Base-by-base conservation (phyloP, 2,888 invertebrate genomes). In the Phengaris alcon region DNA sequence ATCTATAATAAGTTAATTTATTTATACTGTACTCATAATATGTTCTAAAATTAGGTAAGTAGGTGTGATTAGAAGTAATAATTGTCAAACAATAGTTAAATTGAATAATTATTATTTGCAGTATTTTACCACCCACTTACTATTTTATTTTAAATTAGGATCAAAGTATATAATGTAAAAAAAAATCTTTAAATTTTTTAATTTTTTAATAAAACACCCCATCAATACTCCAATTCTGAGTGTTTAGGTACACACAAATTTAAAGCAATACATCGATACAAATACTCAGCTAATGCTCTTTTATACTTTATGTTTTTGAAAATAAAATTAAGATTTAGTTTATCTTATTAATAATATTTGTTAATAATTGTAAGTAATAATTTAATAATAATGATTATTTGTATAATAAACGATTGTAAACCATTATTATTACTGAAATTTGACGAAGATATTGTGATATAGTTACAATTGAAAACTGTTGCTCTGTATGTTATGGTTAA, bases 401-500 rank as follows among this genome's bases (percentile, higher is more conserved):
- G 64, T 64, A 12, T 64, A 64, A 64, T 44, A 64, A 64, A 64
- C 64, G 64, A 64, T 64, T 59, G 10, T 22, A 59, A 59, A 59
- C 59, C 4, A 59, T 35, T 22, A 59, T 22, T 59, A 44, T 64
- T 35, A 12, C 64, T 64, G 64, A 44, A 64, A 12, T 59, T 35
- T 15, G 44, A 64, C 13, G 64, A 64, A 64, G 6, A 64, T 44
- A 64, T 64, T 64, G 35, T 64, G 64, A 64, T 64, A 44, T 64
- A 64, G 35, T 6, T 59, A 22, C 59, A 64, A 35, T 12, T 64
- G 12, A 64, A 52, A 55, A 64, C 64, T 12, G 12, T 59, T 4
- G 35, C 64, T 64, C 8, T 64, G 12, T 64, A 64, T 64, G 64
- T 64, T 64, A 64, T 64, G 64, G 64, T 64, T 44, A 64, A 64